Conservation (phyloP, 2,113 vertebrate genomes). For the Ranitomeya variabilis region DNA sequence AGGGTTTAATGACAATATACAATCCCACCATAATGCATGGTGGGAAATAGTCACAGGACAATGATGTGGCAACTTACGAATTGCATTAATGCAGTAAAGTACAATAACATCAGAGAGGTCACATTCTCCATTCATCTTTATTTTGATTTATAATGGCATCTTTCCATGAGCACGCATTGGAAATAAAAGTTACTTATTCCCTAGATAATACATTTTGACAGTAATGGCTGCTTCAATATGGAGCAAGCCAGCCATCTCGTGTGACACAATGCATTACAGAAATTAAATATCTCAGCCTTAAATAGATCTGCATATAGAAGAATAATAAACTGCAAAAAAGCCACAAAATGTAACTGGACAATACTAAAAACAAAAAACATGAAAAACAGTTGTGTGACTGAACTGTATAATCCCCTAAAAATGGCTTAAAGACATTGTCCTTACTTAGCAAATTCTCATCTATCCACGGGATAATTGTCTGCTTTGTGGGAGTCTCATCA, state of each 20-base stretch:
- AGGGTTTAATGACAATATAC: not conserved
- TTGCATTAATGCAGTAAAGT: conserved; percentile 25
- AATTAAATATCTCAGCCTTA: conserved; percentile 46
- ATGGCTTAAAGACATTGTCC: not conserved
- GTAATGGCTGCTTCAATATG: conserved; percentile 30
- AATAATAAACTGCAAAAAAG: conserved; percentile 4
- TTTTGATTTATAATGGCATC: conserved; percentile 21
- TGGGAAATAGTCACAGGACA: not conserved
- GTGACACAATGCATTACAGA: conserved; percentile 45
- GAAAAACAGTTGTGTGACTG: not conserved
- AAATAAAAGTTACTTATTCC: conserved; percentile 27
- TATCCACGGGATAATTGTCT: too few relatives aligned
- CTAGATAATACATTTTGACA: conserved; percentile 44
- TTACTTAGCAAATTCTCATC: too few relatives aligned
- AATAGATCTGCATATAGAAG: conserved; percentile 39
- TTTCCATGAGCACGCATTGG: conserved; percentile 10
- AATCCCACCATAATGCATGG: not conserved
- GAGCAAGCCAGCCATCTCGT: conserved; percentile 26
- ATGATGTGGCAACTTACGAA: conserved; percentile 20
- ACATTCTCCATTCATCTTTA: conserved; percentile 32
- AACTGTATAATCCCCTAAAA: not conserved
- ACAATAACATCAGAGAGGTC: conserved; percentile 27
- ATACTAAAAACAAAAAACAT: not conserved
- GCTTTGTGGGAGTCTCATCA: too few relatives aligned
- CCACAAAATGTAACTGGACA: not conserved